Evolutionary conservation across 2,113 vertebrate species (phyloP), one percentile per base, ranked within the genome.

Genomic region (Irena cyanogastra): DNA sequence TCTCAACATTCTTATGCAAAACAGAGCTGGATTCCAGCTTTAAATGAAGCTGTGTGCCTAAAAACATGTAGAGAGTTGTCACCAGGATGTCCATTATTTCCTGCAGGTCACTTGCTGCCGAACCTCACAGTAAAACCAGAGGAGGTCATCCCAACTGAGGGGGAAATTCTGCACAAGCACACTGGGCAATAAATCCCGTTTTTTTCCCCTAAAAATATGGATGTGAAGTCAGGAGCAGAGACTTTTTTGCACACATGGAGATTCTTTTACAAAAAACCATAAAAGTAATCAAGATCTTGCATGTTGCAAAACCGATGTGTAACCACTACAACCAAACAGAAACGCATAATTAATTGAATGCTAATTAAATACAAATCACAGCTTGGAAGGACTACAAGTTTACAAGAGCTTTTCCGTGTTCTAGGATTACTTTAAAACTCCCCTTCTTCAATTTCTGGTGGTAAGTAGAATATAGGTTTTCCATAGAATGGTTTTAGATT

Each of bases 341-440:
- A 94, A 94, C 15, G 39, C 79, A 59, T 92, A 77, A 87, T 83
- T 74, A 94, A 93, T 93, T 92, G 70, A 72, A 97, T 93, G 87
- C 74, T 95, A 97, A 96, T 97, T 94, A 95, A 91, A 96, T 91
- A 95, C 91, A 95, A 96, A 97, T 95, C 89, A 87, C 70, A 76
- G 70, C 78, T 94, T 95, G 93, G 94, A 95, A 94, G 45, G 65
- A 53, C 27, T 69, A 87, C 78, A 85, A 69, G 35, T 82, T 69
- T 83, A 65, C 61, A 69, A 33, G 57, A 91, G 49, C 33, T 87
- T 91, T 89, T 92, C 78, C 4, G 13, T 0, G 1, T 82, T 84
- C 33, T 72, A 66, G 33, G 39, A 66, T 83, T 61, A n/a, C 78
- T 93, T 89, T 63, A 44, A 77, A 95, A 90, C n/a, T 61, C n/a